Evolutionary conservation across 2,113 vertebrate species (phyloP).

Genomic region (Mesembrinibis cayennensis): DNA sequence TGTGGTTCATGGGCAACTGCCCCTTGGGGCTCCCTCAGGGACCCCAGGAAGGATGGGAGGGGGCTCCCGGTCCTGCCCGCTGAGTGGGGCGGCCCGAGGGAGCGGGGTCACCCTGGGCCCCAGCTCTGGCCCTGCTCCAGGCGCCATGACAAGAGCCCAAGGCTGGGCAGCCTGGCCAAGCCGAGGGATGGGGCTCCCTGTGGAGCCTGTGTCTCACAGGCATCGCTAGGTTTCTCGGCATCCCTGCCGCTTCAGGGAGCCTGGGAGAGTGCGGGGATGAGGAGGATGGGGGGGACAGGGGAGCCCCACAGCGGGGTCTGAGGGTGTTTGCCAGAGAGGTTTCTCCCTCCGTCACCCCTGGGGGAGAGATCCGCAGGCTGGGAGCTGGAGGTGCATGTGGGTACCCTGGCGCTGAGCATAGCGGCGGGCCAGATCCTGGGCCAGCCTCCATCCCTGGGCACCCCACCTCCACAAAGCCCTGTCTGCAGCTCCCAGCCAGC

Average conservation of each 20-base stretch:
- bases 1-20: neutral
- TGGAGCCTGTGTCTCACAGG: neutral
- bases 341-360: neutral
- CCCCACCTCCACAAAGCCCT: neutral
- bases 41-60: neutral
- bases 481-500: neutral
- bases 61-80: neutral
- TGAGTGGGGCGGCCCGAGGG: neutral
- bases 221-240: too few relatives aligned
- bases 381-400: rapidly evolving
- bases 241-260: neutral
- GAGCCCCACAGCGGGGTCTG: neutral
- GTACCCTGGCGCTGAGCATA: neutral
- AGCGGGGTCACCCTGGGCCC: rapidly evolving
- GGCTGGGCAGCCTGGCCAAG: neutral
- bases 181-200: rapidly evolving
- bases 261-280: neutral
- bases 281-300: too few relatives aligned
- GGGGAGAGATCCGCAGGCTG: neutral
- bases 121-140: neutral
- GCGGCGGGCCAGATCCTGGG: neutral
- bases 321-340: neutral
- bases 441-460: neutral
- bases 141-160: rapidly evolving
- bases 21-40: neutral